These are phyloP conservation scores for Rhombomys opimus DNA, from an alignment of 2,113 vertebrate genomes.

Conservation along the genomic window DNA sequence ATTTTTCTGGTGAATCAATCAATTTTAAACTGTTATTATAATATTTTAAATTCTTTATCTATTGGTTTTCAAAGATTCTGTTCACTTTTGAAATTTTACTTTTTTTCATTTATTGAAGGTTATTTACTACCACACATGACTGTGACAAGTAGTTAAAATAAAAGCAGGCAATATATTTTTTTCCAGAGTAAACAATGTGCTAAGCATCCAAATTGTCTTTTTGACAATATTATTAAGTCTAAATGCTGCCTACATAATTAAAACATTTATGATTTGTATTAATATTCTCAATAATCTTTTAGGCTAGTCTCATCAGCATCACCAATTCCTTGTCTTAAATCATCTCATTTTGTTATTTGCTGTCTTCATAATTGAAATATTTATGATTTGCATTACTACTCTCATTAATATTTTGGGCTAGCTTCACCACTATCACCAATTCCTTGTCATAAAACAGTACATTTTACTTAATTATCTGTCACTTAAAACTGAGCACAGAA, in stretches of 20 bases:
- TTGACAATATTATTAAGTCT: neutral
- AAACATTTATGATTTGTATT: neutral
- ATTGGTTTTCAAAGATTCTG: neutral
- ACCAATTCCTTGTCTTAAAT: slow-evolving; percentile 6
- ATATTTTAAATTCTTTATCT: neutral
- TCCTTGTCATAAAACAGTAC: neutral
- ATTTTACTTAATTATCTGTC: neutral
- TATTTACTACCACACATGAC: slow-evolving; percentile 15
- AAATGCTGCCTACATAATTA: neutral
- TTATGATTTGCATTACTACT: neutral
- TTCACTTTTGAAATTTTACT: slow-evolving; percentile 38
- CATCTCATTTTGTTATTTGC: neutral
- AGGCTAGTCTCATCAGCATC: neutral
- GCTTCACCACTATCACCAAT: too few relatives aligned
- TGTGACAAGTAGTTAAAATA: neutral
- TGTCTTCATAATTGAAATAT: neutral
- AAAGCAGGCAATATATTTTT: slow-evolving; percentile 37
- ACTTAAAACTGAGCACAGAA: neutral
- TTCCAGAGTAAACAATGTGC: neutral
- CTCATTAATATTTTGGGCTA: neutral
- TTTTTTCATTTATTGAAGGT: neutral
- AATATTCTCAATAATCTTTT: neutral
- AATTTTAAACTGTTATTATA: slow-evolving; percentile 3
- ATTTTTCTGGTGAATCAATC: neutral
- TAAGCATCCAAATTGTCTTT: neutral